phyloP scores from a whole-genome alignment of 2,797 vertebrate genomes.

The Cirrhinus mrigala region DNA sequence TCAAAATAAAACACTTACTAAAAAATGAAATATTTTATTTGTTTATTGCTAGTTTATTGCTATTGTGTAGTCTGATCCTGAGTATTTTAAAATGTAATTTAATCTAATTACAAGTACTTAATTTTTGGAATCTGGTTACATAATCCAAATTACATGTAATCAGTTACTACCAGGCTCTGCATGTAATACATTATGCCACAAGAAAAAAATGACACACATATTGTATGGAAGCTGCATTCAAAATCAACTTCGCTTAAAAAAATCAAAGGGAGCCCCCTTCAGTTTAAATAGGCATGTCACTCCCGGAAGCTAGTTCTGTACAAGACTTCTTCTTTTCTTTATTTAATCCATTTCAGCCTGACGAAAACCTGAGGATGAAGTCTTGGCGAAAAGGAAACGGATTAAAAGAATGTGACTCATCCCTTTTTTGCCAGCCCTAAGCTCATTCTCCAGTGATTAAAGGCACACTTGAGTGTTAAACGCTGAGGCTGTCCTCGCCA shows the following conservation, averaged over 20 bases:
- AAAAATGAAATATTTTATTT: too few relatives aligned
- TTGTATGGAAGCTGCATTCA: background rate
- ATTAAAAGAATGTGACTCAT: slow-evolving; percentile 54
- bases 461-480: slow-evolving; percentile 61
- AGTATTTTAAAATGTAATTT: too few relatives aligned
- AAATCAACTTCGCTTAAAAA: background rate
- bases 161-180: too few relatives aligned
- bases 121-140: too few relatives aligned
- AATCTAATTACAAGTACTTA: too few relatives aligned
- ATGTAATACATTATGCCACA: background rate
- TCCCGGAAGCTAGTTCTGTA: background rate
- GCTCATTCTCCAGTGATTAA: slow-evolving; percentile 65
- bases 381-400: slow-evolving; percentile 22
- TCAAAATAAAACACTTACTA: too few relatives aligned
- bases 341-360: slow-evolving; percentile 7
- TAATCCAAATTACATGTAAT: too few relatives aligned
- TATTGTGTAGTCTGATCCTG: too few relatives aligned
- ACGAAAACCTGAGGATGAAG: slow-evolving; percentile 31
- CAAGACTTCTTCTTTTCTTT: background rate
- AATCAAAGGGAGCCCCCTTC: slow-evolving; percentile 6
- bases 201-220: background rate
- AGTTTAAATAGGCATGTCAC: slow-evolving; percentile 1
- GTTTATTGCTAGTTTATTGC: too few relatives aligned
- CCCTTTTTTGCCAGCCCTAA: slow-evolving; percentile 54
- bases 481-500: slow-evolving; percentile 33